Percentiles rank a stretch among this genome's conserved stretches.
Conservation (phyloP, 2,797 vertebrate genomes). For the Ctenopoma kingsleyae region DNA sequence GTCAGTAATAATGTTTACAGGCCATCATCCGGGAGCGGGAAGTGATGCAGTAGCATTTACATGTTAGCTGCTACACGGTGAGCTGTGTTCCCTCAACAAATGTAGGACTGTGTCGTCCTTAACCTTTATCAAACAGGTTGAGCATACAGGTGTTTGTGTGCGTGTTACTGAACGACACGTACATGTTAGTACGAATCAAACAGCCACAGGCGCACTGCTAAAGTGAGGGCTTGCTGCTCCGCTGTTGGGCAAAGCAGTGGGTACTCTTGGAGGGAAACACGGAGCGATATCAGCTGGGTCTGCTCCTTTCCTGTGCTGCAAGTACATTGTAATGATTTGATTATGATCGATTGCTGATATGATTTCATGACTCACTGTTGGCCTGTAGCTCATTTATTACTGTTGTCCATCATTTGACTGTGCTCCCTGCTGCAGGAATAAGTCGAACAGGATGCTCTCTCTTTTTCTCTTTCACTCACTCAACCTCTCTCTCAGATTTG, state of each 20-base stretch:
- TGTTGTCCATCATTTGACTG: conserved; percentile 65
- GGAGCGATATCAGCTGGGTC: conserved; percentile 43
- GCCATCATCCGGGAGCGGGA: conserved; percentile 20
- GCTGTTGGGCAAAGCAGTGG: conserved; percentile 16
- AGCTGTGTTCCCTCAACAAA: conserved; percentile 37
- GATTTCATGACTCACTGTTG: conserved; percentile 78
- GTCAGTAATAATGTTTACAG: conserved; percentile 38
- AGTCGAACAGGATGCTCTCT: conserved; percentile 33
- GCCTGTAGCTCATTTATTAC: conserved; percentile 79
- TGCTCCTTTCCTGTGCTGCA: conserved; percentile 54
- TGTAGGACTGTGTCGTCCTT: conserved; percentile 34
- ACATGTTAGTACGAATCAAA: conserved; percentile 46
- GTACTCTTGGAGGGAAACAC: conserved; percentile 25
- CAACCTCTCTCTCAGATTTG: conserved; percentile 3
- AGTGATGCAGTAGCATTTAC: conserved; percentile 52
- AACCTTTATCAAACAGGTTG: conserved; percentile 56
- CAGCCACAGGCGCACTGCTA: conserved; percentile 29
- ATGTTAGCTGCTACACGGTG: conserved; percentile 16
- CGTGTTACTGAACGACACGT: conserved; percentile 27
- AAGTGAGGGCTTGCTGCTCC: conserved; percentile 30
- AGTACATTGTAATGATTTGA: conserved; percentile 77
- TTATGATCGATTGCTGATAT: conserved; percentile 79
- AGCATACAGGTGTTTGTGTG: conserved; percentile 28
- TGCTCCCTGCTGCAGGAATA: conserved; percentile 35
- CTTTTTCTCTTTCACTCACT: neutral